Evolutionary conservation across 2,113 vertebrate species (phyloP), one percentile per base, ranked within the genome.

Genomic region (Mastomys coucha): DNA sequence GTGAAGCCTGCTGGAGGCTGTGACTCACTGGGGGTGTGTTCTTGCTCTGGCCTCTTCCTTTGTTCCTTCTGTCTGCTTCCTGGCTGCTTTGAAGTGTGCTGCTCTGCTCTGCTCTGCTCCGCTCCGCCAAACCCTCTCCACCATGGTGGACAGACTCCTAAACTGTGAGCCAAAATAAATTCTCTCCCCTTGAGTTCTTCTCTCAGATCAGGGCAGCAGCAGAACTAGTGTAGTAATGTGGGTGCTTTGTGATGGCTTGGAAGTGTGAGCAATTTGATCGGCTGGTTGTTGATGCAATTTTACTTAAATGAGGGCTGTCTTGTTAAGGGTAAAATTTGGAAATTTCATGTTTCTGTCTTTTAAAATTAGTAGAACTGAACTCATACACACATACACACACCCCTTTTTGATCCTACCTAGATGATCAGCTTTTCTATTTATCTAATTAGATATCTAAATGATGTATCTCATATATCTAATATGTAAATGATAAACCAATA

Each of bases 351-450:
- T 84, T 60, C 31, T 9, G 31, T 31, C 19, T 91, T 26, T 80
- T 53, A 22, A 13, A 60, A 78, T 78, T 14, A 78, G 36, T 1
- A 85, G 36, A 93, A 72, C 24, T 69, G 45, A 63, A 80, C 78
- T 89, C 2, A 58, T 17, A 58, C 58, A 58, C 58, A 58, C 56
- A 78, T 17, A 78, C 7, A 65, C 28, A 56, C 5, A 42, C 56
- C 26, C 36, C 19, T 19, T 86, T 31, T 19, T 69, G 51, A 63
- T 91, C 39, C 56, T 76, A 36, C 39, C 22, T 39, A 85, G 20
- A 60, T 56, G 69, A 84, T 70, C 1, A 67, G 4, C 28, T 93
- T 95, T 94, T 89, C 28, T 24, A 56, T 95, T 93, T 69, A 77
- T 93, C 75, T 88, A 51, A 58, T 17, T 69, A 69, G 67, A 69